phyloP scores from a whole-genome alignment of 1,140 invertebrate genomes.

The Octopus bimaculoides region DNA sequence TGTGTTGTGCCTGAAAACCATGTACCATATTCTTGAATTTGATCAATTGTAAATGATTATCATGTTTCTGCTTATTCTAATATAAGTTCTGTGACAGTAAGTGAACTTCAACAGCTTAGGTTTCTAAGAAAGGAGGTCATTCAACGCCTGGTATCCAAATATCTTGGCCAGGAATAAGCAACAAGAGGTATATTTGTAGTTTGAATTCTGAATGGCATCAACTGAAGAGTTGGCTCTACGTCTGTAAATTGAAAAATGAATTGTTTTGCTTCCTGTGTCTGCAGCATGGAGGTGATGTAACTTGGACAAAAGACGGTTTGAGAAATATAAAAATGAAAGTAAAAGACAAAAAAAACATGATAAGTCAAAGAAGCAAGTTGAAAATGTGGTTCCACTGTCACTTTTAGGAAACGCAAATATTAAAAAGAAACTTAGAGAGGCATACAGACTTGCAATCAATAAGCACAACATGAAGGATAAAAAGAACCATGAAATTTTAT shows the following conservation, averaged over 20 bases:
- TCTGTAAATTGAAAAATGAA: not conserved
- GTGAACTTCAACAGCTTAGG: not conserved
- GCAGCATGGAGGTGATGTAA: not conserved
- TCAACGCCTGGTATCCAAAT: not conserved
- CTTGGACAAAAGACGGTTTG: not conserved
- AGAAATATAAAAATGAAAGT: slow-evolving; percentile 1
- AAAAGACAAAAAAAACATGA: not conserved
- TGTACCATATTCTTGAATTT: too few species aligned
- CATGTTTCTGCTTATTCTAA: too few species aligned
- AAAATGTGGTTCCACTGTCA: not conserved
- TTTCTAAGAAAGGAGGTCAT: not conserved
- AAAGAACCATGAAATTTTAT: not conserved
- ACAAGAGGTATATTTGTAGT: not conserved
- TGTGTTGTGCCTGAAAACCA: too few species aligned
- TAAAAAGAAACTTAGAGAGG: not conserved
- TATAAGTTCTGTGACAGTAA: not conserved
- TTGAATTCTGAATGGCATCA: not conserved
- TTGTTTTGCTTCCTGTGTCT: not conserved
- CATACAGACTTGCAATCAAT: too few species aligned
- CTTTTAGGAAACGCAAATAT: not conserved
- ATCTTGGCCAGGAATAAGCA: not conserved
- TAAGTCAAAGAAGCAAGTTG: not conserved
- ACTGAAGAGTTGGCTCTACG: not conserved
- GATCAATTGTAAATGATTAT: too few species aligned
- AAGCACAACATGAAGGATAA: too few species aligned